These are phyloP conservation scores for Pimephales promelas DNA, from an alignment of 2,113 vertebrate genomes.

Conservation along the genomic window DNA sequence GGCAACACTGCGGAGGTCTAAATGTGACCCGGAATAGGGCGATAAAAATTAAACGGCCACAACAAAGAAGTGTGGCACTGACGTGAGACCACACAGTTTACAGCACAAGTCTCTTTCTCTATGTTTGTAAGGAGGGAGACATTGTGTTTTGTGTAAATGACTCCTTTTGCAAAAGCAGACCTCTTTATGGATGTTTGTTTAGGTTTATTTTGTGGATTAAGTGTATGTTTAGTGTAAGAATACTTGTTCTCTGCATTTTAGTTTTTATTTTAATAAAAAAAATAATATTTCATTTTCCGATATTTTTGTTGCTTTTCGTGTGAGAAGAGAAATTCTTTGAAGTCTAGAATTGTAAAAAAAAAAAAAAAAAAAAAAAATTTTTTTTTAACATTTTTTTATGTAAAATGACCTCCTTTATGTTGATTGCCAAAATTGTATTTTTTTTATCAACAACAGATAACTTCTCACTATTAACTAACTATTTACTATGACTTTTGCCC, in stretches of 20 bases:
- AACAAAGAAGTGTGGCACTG: conserved; percentile 25
- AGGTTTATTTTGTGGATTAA: neutral
- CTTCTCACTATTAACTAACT: too few species aligned
- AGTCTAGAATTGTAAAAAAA: neutral
- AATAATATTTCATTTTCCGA: neutral
- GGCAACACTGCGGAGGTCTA: conserved; percentile 26
- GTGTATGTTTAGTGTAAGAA: neutral
- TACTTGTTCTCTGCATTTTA: neutral
- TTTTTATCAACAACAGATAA: too few species aligned
- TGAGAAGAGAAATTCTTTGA: neutral
- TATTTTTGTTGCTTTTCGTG: neutral
- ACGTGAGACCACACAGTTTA: conserved; percentile 33
- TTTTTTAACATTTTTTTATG: neutral
- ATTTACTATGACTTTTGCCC: too few species aligned
- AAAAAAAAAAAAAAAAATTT: too few species aligned
- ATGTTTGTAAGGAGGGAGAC: conserved; percentile 46
- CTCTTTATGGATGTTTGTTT: conserved; percentile 51
- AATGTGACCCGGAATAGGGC: neutral
- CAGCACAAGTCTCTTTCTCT: neutral
- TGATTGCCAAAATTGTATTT: neutral
- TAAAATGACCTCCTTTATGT: neutral
- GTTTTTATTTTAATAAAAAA: neutral
- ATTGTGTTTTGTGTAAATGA: conserved; percentile 69
- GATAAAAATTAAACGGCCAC: conserved; percentile 36
- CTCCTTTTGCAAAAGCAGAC: conserved; percentile 71